These are phyloP conservation scores for Crambe crambe DNA, from an alignment of 37 sponge, comb jelly and placozoan species.

Conservation along the genomic window DNA sequence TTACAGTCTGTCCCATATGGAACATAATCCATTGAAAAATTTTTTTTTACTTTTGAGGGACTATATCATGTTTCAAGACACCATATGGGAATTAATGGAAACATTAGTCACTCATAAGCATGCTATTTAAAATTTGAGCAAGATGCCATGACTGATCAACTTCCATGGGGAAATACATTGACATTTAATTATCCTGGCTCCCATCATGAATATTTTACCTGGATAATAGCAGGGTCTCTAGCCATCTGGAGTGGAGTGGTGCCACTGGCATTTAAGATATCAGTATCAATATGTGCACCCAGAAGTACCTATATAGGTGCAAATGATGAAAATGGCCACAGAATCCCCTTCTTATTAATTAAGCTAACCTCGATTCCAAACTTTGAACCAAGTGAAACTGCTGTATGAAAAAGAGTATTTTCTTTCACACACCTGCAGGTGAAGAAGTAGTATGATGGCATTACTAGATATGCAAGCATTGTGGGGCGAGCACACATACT, in stretches of 20 bases:
- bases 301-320: slow-evolving; percentile 22
- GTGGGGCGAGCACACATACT: too few species aligned
- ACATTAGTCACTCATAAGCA: too few species aligned
- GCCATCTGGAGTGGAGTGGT: slow-evolving; percentile 59
- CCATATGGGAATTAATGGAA: too few species aligned
- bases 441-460: too few species aligned
- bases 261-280: slow-evolving; percentile 31
- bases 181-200: too few species aligned
- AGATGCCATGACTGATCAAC: too few species aligned
- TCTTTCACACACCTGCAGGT: slow-evolving; percentile 62
- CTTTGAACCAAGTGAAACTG: slow-evolving; percentile 47
- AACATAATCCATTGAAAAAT: neutral
- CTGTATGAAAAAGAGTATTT: slow-evolving; percentile 62
- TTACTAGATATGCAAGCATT: too few species aligned
- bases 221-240: slow-evolving; percentile 23
- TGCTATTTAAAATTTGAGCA: too few species aligned
- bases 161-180: neutral
- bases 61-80: too few species aligned
- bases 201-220: too few species aligned
- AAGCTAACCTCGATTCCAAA: slow-evolving; percentile 49
- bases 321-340: neutral
- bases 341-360: too few species aligned
- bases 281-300: slow-evolving; percentile 17
- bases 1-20: slow-evolving; percentile 19
- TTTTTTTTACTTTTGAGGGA: too few species aligned